Percentiles rank a stretch among this genome's conserved stretches.
Conservation (phyloP, 35 echinoderm and acorn worm species). For the Apostichopus japonicus region DNA sequence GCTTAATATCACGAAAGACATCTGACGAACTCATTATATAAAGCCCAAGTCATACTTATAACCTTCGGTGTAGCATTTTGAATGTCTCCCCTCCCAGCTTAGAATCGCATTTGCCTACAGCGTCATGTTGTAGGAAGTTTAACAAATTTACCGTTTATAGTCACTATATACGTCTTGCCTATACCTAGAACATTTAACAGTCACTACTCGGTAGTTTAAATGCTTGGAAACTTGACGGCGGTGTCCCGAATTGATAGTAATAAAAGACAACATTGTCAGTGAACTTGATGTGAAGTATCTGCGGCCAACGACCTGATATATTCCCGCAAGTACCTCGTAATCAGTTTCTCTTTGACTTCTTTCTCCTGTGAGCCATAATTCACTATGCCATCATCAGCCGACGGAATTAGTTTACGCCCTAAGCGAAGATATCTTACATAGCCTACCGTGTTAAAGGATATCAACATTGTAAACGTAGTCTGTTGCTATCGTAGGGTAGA, state of each 20-base stretch:
- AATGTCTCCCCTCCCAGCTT: background rate
- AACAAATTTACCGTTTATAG: background rate
- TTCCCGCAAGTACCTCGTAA: constrained; percentile 2
- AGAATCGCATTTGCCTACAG: background rate
- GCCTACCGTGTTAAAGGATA: background rate
- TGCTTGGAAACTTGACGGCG: background rate
- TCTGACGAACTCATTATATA: background rate
- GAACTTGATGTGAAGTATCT: background rate
- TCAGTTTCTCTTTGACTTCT: constrained; percentile 18
- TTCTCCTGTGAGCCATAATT: constrained; percentile 8
- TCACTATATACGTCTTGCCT: background rate
- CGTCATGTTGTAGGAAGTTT: background rate
- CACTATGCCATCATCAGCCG: background rate
- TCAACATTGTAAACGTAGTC: background rate
- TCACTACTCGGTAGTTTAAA: background rate
- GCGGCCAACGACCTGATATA: constrained; percentile 16
- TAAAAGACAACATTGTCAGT: background rate
- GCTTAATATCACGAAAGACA: background rate
- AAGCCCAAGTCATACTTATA: background rate
- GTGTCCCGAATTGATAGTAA: background rate
- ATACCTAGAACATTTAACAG: background rate
- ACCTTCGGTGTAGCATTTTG: background rate
- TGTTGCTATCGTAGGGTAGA: background rate
- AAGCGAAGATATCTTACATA: background rate
- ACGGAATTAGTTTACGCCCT: constrained; percentile 18